Evolutionary conservation across 2,113 vertebrate genomes (phyloP).

Genomic region (Chelonoidis abingdonii): DNA sequence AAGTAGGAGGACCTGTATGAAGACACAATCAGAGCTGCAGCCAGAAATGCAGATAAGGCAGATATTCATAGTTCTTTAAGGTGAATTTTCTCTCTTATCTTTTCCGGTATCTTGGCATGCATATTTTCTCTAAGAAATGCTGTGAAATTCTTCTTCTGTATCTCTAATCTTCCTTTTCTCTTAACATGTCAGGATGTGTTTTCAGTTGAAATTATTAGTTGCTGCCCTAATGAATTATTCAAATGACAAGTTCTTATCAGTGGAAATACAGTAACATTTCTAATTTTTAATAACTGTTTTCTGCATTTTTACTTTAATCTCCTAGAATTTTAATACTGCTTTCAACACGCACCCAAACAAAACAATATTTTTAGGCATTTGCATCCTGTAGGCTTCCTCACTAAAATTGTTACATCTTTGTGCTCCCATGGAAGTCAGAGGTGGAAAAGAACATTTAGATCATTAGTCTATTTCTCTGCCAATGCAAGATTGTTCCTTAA

Average conservation of each 20-base stretch:
- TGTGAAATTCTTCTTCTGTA: not conserved
- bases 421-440: not conserved
- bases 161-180: too few relatives aligned
- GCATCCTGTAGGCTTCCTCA: not conserved
- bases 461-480: not conserved
- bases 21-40: not conserved
- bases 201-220: too few relatives aligned
- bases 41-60: not conserved
- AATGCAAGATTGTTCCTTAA: not conserved
- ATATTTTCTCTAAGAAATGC: not conserved
- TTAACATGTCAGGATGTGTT: too few relatives aligned
- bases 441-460: not conserved
- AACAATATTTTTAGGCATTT: not conserved
- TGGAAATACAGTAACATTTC: too few relatives aligned
- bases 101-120: not conserved
- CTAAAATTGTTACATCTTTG: not conserved
- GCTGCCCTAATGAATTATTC: too few relatives aligned
- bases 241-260: too few relatives aligned
- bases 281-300: too few relatives aligned
- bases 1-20: not conserved
- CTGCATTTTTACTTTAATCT: too few relatives aligned
- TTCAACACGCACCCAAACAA: not conserved
- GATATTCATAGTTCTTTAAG: too few relatives aligned
- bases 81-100: not conserved
- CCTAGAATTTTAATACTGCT: too few relatives aligned